phyloP scores from a whole-genome alignment of 2,113 vertebrate species.

The Dryoscopus gambensis region DNA sequence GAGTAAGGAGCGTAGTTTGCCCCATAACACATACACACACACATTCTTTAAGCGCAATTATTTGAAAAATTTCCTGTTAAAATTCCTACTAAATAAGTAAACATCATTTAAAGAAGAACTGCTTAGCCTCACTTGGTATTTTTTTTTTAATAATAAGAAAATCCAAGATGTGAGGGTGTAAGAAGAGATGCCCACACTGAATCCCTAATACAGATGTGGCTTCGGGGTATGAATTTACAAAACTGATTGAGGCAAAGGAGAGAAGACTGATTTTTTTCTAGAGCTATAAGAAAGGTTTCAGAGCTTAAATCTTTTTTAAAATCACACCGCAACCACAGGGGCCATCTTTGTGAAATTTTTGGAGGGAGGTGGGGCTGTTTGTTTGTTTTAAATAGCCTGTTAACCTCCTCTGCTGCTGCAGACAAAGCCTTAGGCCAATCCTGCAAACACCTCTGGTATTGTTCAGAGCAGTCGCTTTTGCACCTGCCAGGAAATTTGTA shows the following conservation, averaged over 20 bases:
- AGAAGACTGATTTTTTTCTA: neutral
- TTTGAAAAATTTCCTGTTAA: neutral
- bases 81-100: neutral
- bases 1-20: neutral
- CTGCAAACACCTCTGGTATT: conserved; percentile 55
- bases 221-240: neutral
- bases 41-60: neutral
- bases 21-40: neutral
- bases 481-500: conserved; percentile 57
- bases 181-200: neutral
- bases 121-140: neutral
- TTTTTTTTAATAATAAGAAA: neutral
- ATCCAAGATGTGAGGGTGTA: neutral
- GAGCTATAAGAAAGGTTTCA: neutral
- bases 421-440: conserved; percentile 37
- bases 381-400: conserved; percentile 25
- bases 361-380: conserved; percentile 6
- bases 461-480: conserved; percentile 21
- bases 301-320: neutral
- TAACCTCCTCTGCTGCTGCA: conserved; percentile 46
- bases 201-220: neutral
- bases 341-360: neutral
- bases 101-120: neutral
- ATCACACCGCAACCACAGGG: neutral
- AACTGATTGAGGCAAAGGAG: neutral